phyloP scores from a whole-genome alignment of 2,113 vertebrate species.

The Dicentrarchus labrax region DNA sequence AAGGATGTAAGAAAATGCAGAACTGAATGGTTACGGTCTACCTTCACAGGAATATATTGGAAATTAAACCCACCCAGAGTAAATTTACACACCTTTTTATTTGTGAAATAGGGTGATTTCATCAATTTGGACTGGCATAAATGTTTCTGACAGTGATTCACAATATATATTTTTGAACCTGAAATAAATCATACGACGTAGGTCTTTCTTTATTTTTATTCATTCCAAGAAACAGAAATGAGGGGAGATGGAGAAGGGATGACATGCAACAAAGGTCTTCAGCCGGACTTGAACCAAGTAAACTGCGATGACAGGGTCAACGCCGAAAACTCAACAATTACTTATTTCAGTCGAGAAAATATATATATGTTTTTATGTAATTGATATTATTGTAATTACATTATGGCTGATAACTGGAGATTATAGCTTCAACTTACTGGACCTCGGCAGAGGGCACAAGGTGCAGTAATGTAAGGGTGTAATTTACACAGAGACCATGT shows the following conservation, averaged over 20 bases:
- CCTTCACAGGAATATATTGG: not conserved
- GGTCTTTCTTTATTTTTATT: not conserved
- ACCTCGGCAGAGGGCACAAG: not conserved
- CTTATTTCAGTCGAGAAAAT: not conserved
- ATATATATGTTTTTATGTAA: too few species aligned
- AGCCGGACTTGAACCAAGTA: not conserved
- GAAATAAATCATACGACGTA: not conserved
- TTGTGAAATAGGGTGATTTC: conserved; percentile 1
- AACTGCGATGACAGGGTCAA: not conserved
- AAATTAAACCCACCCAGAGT: not conserved
- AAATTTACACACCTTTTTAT: not conserved
- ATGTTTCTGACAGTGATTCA: not conserved
- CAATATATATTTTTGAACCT: not conserved
- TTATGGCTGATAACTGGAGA: too few species aligned
- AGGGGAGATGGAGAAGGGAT: not conserved
- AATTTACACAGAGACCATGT: too few species aligned
- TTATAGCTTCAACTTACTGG: not conserved
- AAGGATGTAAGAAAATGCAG: conserved; percentile 25
- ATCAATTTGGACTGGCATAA: not conserved
- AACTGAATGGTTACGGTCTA: conserved; percentile 1
- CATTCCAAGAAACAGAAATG: not conserved
- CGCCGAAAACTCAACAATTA: not conserved
- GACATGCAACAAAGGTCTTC: not conserved
- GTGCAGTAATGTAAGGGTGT: not conserved
- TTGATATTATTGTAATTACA: not conserved